Evolutionary conservation across 2,888 invertebrate genomes (phyloP), one percentile per base, ranked within the genome.

Genomic region (Empis livida): DNA sequence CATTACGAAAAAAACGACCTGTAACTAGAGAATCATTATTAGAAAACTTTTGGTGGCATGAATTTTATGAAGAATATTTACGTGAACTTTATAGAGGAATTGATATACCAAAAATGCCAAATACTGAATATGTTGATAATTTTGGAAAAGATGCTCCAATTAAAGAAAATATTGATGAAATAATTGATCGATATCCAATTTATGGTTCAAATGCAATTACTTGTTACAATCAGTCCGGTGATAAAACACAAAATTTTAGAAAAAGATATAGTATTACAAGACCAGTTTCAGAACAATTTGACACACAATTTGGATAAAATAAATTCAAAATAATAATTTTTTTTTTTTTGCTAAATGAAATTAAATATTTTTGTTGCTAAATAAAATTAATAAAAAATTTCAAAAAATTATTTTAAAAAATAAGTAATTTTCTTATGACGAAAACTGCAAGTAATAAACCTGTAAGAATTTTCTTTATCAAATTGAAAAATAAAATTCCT

Each of bases 11-110:
- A 27, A 27, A 27, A 27, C 23, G 23, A 6, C 6, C 23, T 27
- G 23, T 27, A 27, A 27, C 23, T 8, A 27, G 67, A 0, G 57
- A 55, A 8, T 57, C 56, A 39, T 59, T 59, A 6, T 55, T 60
- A 49, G 61, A 66, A 39, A 60, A 67, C 46, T 66, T 64, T 20
- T 49, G 66, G 5, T 66, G 65, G 64, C 57, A 64, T 45, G 63
- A 66, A 46, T 57, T 66, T 5, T 63, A 60, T 42, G 57, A 58
- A 17, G 65, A 67, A 46, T 67, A 67, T 37, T 55, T 62, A 14
- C 61, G 63, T 3, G 55, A 60, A 10, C 57, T 57, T 17, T 53
- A 61, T 46, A 43, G 55, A 46, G 42, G 49, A 23, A 46, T 51
- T 16, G 45, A 46, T 1, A 43, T 27, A 23, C 43, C 46, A 2